phyloP scores from a whole-genome alignment of 1,140 invertebrate species.

The Campoletis sonorensis region DNA sequence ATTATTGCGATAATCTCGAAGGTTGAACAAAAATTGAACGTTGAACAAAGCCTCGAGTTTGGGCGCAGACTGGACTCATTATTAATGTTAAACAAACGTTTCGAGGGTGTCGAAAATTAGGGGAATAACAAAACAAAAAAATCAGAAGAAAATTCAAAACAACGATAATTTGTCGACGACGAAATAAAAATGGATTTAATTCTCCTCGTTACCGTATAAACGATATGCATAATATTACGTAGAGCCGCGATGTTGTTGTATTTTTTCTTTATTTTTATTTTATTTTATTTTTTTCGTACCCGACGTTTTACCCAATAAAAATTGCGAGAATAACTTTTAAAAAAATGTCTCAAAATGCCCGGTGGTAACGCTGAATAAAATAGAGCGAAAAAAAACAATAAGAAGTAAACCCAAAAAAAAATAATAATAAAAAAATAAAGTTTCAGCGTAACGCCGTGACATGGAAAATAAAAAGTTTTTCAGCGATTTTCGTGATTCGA shows the following conservation, averaged over 20 bases:
- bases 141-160: neutral
- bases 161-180: neutral
- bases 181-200: neutral
- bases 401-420: neutral
- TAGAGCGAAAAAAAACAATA: neutral
- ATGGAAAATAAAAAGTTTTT: constrained; percentile 11
- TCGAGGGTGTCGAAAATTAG: neutral
- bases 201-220: constrained; percentile 6
- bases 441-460: constrained; percentile 7
- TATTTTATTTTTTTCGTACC: neutral
- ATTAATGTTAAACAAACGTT: constrained; percentile 1
- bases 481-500: constrained; percentile 33
- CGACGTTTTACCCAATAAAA: neutral
- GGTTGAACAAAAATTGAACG: neutral
- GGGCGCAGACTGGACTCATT: constrained; percentile 3
- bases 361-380: neutral
- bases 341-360: neutral
- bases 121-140: neutral
- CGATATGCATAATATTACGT: constrained; percentile 18
- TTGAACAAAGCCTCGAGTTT: neutral
- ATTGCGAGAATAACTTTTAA: neutral
- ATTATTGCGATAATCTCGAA: neutral
- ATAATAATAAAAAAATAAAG: too few relatives aligned
- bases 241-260: constrained; percentile 10
- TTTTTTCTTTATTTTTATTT: neutral